These are phyloP conservation scores for Rhabdomys pumilio DNA, from an alignment of 2,797 vertebrate species.

Conservation along the genomic window DNA sequence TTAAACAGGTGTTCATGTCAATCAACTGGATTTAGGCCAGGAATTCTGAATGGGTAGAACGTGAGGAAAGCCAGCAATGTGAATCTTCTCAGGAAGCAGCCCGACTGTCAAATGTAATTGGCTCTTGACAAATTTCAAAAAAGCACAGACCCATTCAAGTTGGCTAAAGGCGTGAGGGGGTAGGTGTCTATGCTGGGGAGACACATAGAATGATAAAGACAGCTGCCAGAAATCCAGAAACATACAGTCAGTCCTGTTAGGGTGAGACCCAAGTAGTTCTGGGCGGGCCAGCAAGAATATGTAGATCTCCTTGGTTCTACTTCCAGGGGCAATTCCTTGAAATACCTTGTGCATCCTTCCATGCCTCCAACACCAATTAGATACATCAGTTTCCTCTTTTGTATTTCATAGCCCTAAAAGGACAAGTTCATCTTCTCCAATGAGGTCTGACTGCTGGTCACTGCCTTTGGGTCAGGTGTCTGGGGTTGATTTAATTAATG, in stretches of 20 bases:
- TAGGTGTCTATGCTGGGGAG: background rate
- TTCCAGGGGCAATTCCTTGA: background rate
- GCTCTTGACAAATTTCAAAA: slow-evolving; percentile 25
- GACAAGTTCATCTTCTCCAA: background rate
- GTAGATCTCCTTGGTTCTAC: background rate
- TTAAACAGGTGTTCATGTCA: slow-evolving; percentile 23
- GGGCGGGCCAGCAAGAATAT: background rate
- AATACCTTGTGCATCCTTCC: background rate
- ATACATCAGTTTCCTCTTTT: background rate
- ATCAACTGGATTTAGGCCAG: slow-evolving; percentile 27
- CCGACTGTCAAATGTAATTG: background rate
- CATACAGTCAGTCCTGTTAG: background rate
- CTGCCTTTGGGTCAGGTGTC: slow-evolving; percentile 8
- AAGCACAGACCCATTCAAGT: slow-evolving; percentile 24
- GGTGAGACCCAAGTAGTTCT: background rate
- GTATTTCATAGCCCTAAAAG: background rate
- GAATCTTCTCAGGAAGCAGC: slow-evolving; percentile 36
- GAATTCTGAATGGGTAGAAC: background rate
- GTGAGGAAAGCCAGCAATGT: background rate
- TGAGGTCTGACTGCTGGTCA: background rate
- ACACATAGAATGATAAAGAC: background rate
- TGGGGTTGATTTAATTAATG: slow-evolving; percentile 37
- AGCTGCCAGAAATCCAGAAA: background rate
- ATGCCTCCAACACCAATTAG: slow-evolving; percentile 7
- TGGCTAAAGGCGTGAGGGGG: slow-evolving; percentile 14